phyloP scores from a whole-genome alignment of 2,797 vertebrate genomes.

The Pygocentrus nattereri region DNA sequence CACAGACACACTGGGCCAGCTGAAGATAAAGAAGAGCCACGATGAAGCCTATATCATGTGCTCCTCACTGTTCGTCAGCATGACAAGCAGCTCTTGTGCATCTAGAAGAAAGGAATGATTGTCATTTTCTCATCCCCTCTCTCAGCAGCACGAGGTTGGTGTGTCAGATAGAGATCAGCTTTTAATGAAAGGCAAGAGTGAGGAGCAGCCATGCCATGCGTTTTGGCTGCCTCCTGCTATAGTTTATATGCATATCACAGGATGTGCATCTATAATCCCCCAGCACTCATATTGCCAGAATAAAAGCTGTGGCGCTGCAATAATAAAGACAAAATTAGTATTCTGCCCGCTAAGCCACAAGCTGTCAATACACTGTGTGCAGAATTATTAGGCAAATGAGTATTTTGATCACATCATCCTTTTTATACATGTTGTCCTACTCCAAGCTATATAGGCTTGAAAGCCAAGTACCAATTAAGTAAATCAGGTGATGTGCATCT shows the following conservation, averaged over 20 bases:
- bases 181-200: slow-evolving; percentile 31
- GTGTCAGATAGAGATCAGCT: slow-evolving; percentile 45
- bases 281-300: not conserved
- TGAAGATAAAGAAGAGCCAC: slow-evolving; percentile 16
- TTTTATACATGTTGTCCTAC: too few species aligned
- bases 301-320: slow-evolving; percentile 6
- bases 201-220: not conserved
- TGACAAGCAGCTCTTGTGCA: slow-evolving; percentile 46
- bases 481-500: too few species aligned
- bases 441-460: too few species aligned
- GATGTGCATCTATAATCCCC: slow-evolving; percentile 9
- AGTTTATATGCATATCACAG: slow-evolving; percentile 34
- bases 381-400: too few species aligned
- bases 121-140: slow-evolving; percentile 37
- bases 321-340: slow-evolving; percentile 38
- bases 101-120: slow-evolving; percentile 43
- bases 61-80: slow-evolving; percentile 22
- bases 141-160: slow-evolving; percentile 38
- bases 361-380: too few species aligned
- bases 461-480: too few species aligned
- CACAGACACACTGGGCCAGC: not conserved
- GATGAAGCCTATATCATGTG: slow-evolving; percentile 34
- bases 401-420: too few species aligned
- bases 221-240: not conserved
- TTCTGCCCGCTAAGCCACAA: slow-evolving; percentile 16